These are phyloP conservation scores for Uropsilus gracilis DNA, from an alignment of 2,113 vertebrate species.

Conservation along the genomic window DNA sequence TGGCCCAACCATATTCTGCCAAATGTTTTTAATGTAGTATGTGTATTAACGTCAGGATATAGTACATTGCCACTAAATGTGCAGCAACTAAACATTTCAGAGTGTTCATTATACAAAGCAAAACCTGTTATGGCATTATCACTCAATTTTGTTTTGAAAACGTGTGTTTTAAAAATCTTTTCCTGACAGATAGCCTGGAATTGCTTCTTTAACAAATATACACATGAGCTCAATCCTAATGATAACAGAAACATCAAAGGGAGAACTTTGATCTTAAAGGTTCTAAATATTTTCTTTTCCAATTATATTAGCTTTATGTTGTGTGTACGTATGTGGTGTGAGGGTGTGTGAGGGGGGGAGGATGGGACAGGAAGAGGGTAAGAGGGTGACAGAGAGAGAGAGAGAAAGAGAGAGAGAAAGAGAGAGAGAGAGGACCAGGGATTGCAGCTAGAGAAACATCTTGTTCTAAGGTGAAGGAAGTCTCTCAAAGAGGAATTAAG, in stretches of 20 bases:
- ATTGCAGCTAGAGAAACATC: neutral
- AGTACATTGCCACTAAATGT: slow-evolving; percentile 22
- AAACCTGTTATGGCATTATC: neutral
- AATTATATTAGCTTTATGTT: neutral
- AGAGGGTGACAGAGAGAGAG: too few species aligned
- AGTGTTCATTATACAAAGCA: slow-evolving; percentile 33
- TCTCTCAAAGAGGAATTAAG: neutral
- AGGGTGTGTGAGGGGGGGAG: too few species aligned
- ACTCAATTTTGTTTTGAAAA: slow-evolving; percentile 59
- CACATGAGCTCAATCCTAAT: slow-evolving; percentile 1
- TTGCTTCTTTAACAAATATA: slow-evolving; percentile 16
- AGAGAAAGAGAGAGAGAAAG: too few species aligned
- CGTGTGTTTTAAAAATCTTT: neutral
- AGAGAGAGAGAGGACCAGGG: neutral
- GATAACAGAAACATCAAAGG: neutral
- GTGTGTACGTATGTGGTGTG: too few species aligned
- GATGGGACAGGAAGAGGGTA: too few species aligned
- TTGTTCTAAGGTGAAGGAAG: neutral
- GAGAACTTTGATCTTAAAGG: neutral
- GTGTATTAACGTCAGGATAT: slow-evolving; percentile 38
- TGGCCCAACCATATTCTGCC: slow-evolving; percentile 41
- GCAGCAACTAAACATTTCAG: slow-evolving; percentile 20
- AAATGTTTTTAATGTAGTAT: slow-evolving; percentile 57
- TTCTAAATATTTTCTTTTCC: slow-evolving; percentile 33
- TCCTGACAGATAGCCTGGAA: neutral